These are phyloP conservation scores for Aphaenogaster rudis DNA, from an alignment of 1,140 invertebrate genomes.

Conservation along the genomic window DNA sequence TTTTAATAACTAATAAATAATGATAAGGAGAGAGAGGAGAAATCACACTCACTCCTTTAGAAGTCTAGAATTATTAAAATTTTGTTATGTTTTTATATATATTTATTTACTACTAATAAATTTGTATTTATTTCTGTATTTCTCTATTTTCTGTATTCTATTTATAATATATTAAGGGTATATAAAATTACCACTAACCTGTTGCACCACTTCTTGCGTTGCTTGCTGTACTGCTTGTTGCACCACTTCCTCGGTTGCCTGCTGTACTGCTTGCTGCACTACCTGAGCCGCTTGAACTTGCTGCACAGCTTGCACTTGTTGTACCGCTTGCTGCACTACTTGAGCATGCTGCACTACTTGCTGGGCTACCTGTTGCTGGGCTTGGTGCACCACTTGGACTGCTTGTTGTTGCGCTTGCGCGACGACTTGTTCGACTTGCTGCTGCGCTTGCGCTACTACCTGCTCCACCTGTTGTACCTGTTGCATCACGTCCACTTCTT, in stretches of 20 bases:
- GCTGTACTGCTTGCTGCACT: conserved; percentile 86
- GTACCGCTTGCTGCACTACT: conserved; percentile 86
- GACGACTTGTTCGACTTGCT: conserved; percentile 86
- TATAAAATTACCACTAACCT: conserved; percentile 78
- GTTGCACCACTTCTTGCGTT: conserved; percentile 85
- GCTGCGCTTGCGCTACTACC: conserved; percentile 84
- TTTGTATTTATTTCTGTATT: background rate
- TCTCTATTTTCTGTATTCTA: background rate
- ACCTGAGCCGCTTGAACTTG: conserved; percentile 86
- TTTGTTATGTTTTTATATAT: background rate
- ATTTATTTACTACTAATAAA: background rate
- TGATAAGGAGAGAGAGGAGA: no score
- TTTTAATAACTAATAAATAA: conserved; percentile 8
- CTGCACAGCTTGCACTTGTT: conserved; percentile 83
- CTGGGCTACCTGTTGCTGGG: conserved; percentile 85
- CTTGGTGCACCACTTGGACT: conserved; percentile 84
- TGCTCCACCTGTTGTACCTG: conserved; percentile 85
- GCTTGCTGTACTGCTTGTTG: conserved; percentile 88
- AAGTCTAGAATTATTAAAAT: background rate
- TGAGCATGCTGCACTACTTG: conserved; percentile 85
- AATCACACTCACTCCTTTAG: background rate
- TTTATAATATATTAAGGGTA: conserved; percentile 6
- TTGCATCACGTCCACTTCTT: conserved; percentile 83
- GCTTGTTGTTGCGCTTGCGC: conserved; percentile 84
- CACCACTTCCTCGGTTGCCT: conserved; percentile 88